Conservation (phyloP, 2,888 invertebrate genomes). For the Zygaena filipendulae region DNA sequence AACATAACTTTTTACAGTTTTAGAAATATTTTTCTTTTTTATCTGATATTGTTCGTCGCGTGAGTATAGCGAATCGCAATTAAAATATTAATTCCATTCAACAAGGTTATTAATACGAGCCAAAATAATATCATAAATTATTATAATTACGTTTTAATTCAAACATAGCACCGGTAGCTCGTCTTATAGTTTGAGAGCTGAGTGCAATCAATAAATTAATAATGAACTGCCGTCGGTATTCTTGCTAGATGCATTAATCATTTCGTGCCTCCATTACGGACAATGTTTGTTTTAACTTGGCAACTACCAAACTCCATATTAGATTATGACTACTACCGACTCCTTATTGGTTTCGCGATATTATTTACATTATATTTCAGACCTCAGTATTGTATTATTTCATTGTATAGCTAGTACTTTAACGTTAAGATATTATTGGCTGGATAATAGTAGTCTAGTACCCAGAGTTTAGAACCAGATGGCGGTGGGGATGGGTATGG, state of each 20-base stretch:
- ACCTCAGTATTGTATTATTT: no score
- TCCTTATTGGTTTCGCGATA: slow-evolving; percentile 6
- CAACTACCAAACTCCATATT: slow-evolving; percentile 25
- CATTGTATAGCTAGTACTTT: no score
- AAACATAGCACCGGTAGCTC: slow-evolving; percentile 14
- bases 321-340: slow-evolving; percentile 20
- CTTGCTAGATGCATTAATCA: slow-evolving; percentile 32
- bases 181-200: slow-evolving; percentile 19
- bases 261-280: slow-evolving; percentile 27
- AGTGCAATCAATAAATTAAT: slow-evolving; percentile 20
- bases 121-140: slow-evolving; percentile 20
- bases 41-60: no score
- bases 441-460: no score
- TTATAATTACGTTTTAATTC: slow-evolving; percentile 22
- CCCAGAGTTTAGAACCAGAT: no score
- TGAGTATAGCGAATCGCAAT: no score
- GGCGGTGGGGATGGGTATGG: no score
- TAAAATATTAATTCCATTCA: no score
- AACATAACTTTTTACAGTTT: no score
- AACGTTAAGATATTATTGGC: no score
- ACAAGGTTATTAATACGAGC: no score
- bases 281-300: slow-evolving; percentile 34
- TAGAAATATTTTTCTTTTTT: no score
- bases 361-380: slow-evolving; percentile 4
- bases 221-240: slow-evolving; percentile 10